Evolutionary conservation across 1,140 invertebrate species (phyloP).

Genomic region (Trichonephila clavata): DNA sequence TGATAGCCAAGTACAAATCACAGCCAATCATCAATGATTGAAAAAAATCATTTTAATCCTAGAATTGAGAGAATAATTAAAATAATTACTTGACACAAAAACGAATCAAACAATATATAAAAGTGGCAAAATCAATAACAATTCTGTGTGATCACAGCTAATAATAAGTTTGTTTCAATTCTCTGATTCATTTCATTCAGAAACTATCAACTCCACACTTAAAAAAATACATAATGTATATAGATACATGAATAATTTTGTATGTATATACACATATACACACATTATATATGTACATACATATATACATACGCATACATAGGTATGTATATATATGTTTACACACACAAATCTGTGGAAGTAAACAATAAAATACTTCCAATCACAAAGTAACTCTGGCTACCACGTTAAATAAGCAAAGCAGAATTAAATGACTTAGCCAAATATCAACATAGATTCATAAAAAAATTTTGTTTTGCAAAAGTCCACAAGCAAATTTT

Average conservation of each 20-base stretch:
- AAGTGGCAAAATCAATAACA: slow-evolving; percentile 34
- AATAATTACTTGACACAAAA: background rate
- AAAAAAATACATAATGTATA: slow-evolving; percentile 52
- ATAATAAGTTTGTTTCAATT: slow-evolving; percentile 9
- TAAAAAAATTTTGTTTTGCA: slow-evolving; percentile 27
- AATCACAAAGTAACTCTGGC: slow-evolving; percentile 59
- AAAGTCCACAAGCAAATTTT: slow-evolving; percentile 32
- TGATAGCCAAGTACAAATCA: slow-evolving; percentile 41
- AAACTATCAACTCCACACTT: slow-evolving; percentile 33
- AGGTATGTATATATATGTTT: too few relatives aligned
- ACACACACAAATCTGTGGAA: too few relatives aligned
- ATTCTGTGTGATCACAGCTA: slow-evolving; percentile 57
- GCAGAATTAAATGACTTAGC: slow-evolving; percentile 71
- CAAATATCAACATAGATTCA: slow-evolving; percentile 66
- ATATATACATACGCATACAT: too few relatives aligned
- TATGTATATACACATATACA: slow-evolving; percentile 10
- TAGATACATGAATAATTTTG: slow-evolving; percentile 9
- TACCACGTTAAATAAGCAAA: slow-evolving; percentile 59
- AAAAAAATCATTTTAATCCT: background rate
- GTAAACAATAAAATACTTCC: background rate
- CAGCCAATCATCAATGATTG: slow-evolving; percentile 54
- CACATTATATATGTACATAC: slow-evolving; percentile 1
- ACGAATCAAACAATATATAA: slow-evolving; percentile 29
- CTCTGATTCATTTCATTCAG: background rate
- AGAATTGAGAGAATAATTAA: slow-evolving; percentile 25